A percentile compares a stretch with the other conserved stretches of the same genome.
phyloP scores from a whole-genome alignment of 2,888 invertebrate genomes.

The Crepidodera aurea region DNA sequence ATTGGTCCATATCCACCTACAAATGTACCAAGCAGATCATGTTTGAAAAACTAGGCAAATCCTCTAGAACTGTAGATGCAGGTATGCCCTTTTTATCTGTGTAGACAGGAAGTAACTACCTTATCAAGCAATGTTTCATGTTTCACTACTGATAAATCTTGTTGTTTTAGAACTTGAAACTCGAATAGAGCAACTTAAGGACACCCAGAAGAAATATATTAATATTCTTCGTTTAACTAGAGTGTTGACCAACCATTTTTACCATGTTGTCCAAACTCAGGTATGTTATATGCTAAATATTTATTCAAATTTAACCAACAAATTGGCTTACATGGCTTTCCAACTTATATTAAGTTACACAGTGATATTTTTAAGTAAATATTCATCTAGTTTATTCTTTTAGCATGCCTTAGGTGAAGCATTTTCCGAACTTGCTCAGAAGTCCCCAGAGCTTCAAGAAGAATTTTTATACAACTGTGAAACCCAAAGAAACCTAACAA shows the following conservation, averaged over 20 bases:
- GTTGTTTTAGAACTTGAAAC: slow-evolving; percentile 81
- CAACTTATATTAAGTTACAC: too few relatives aligned
- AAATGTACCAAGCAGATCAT: slow-evolving; percentile 97
- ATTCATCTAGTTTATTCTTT: too few relatives aligned
- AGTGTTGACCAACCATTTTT: slow-evolving; percentile 87
- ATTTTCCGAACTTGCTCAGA: slow-evolving; percentile 94
- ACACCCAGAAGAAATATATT: slow-evolving; percentile 92
- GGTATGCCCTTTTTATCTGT: slow-evolving; percentile 62
- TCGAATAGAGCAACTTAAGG: slow-evolving; percentile 90
- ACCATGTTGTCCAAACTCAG: slow-evolving; percentile 84
- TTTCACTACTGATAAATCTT: slow-evolving; percentile 2
- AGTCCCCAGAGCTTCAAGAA: slow-evolving; percentile 93
- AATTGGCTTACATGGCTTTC: too few relatives aligned
- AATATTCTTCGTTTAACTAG: slow-evolving; percentile 86
- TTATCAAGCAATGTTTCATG: slow-evolving; percentile 11
- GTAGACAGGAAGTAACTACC: slow-evolving; percentile 7
- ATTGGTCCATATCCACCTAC: slow-evolving; percentile 98
- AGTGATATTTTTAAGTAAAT: too few relatives aligned
- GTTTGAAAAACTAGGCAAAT: slow-evolving; percentile 95
- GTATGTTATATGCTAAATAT: slow-evolving; percentile 57
- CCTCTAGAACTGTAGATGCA: slow-evolving; percentile 87
- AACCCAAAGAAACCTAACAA: slow-evolving; percentile 90
- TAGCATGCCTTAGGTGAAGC: slow-evolving; percentile 91
- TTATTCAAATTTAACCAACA: too few relatives aligned
- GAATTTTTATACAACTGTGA: slow-evolving; percentile 96